Evolutionary conservation across 1,140 invertebrate genomes (phyloP).

Genomic region (Drosophila miranda): DNA sequence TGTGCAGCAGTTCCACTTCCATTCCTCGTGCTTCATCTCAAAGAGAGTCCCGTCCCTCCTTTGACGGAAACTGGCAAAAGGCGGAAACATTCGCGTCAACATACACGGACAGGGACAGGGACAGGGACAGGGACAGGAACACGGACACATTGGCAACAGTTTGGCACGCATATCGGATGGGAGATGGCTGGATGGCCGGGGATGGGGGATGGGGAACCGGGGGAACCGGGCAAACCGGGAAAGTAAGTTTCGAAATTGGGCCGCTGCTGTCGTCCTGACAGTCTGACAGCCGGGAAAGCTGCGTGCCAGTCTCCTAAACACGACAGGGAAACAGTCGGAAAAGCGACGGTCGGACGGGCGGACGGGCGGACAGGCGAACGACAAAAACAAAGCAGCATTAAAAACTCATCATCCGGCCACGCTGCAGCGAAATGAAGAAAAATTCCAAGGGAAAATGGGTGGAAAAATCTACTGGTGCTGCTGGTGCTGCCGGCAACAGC

Average conservation of each 20-base stretch:
- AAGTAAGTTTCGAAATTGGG: slow-evolving; percentile 67
- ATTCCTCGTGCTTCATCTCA: background rate
- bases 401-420: slow-evolving; percentile 59
- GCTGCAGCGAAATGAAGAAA: slow-evolving; percentile 36
- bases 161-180: slow-evolving; percentile 65
- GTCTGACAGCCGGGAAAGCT: slow-evolving; percentile 44
- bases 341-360: too few species aligned
- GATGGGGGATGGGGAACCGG: background rate
- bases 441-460: slow-evolving; percentile 8
- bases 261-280: slow-evolving; percentile 56
- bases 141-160: slow-evolving; percentile 54
- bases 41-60: background rate
- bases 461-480: slow-evolving; percentile 29
- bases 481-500: slow-evolving; percentile 30
- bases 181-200: background rate
- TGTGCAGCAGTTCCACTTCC: slow-evolving; percentile 8
- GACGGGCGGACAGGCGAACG: background rate
- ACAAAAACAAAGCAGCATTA: slow-evolving; percentile 60
- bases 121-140: background rate
- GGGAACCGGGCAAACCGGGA: slow-evolving; percentile 32
- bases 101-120: slow-evolving; percentile 10
- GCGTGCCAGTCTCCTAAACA: slow-evolving; percentile 61
- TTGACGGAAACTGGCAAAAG: slow-evolving; percentile 46
- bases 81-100: slow-evolving; percentile 52
- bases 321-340: slow-evolving; percentile 14